These are phyloP conservation scores for Lamprologus lemairii DNA, from an alignment of 2,113 vertebrate species.

Conservation along the genomic window DNA sequence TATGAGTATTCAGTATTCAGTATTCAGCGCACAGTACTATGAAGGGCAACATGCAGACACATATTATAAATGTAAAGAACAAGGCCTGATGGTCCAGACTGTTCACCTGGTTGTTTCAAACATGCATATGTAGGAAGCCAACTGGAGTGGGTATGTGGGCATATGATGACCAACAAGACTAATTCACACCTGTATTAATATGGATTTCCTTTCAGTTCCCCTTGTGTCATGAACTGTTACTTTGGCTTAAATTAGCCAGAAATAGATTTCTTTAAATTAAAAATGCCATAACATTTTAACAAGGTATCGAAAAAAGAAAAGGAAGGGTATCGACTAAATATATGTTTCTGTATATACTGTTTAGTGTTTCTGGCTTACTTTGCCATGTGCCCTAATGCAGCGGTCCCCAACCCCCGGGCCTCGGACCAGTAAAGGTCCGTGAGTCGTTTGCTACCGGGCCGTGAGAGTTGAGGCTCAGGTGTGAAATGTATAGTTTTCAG, in stretches of 20 bases:
- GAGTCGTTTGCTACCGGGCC: rapidly evolving
- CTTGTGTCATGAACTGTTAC: neutral
- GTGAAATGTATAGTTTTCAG: no score
- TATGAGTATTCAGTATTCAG: no score
- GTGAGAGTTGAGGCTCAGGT: no score
- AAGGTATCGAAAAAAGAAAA: neutral
- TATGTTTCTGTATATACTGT: neutral
- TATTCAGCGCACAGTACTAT: neutral
- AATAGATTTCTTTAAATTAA: neutral
- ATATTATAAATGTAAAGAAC: neutral
- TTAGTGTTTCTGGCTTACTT: neutral
- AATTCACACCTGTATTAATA: neutral
- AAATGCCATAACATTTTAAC: neutral
- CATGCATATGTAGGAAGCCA: neutral
- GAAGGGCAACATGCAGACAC: neutral
- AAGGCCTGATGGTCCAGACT: neutral
- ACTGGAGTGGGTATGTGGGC: neutral
- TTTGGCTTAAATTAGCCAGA: neutral
- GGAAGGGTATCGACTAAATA: neutral
- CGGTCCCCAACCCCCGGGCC: no score
- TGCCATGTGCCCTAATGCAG: neutral
- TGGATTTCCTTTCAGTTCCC: neutral
- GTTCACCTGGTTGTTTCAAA: neutral
- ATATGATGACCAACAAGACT: slow-evolving; percentile 20
- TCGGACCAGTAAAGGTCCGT: no score